These are phyloP conservation scores for Labrus mixtus DNA, from an alignment of 2,113 vertebrate species.

Conservation along the genomic window DNA sequence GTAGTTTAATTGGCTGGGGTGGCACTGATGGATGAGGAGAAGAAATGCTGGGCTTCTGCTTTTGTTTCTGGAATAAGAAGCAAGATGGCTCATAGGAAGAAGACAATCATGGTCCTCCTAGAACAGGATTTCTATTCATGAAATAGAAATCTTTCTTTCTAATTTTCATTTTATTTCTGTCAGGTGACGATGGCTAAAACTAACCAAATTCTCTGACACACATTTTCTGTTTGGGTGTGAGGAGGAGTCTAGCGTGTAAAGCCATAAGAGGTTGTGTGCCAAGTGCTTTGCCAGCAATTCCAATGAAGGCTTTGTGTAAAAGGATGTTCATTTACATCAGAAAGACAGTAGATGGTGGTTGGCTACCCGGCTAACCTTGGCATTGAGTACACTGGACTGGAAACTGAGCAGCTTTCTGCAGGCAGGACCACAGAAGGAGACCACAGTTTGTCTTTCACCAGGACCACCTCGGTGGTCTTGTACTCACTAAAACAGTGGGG, in stretches of 20 bases:
- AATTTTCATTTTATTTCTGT: constrained; percentile 1
- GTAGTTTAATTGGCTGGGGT: constrained; percentile 91
- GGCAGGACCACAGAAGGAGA: constrained; percentile 84
- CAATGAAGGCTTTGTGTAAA: constrained; percentile 21
- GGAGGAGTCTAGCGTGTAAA: background rate
- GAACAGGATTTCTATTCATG: too few species aligned
- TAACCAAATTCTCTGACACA: constrained; percentile 29
- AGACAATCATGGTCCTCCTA: too few species aligned
- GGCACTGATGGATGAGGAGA: constrained; percentile 88
- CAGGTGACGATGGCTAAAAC: constrained; percentile 5
- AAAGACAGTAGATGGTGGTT: constrained; percentile 36
- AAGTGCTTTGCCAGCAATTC: constrained; percentile 11
- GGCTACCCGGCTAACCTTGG: constrained; percentile 82
- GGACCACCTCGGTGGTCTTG: background rate
- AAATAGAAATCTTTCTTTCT: background rate
- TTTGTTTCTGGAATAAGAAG: background rate
- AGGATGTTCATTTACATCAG: constrained; percentile 39
- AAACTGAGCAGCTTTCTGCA: constrained; percentile 81
- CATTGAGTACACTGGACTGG: constrained; percentile 89
- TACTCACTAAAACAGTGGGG: background rate
- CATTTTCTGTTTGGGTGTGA: constrained; percentile 27
- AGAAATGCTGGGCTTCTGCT: constrained; percentile 87
- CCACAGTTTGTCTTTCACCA: constrained; percentile 83
- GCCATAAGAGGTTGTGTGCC: background rate
- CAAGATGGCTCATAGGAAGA: background rate